phyloP scores from a whole-genome alignment of 2,113 vertebrate genomes.

The Pan troglodytes region NHGRI_mPanTro3-v2.1_pri NC_086015.1:65346501-65347000 shows the following conservation, averaged over 20 bases:
- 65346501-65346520: conserved; percentile 70
- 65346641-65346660: conserved; percentile 37
- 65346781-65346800: not conserved
- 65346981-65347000: not conserved
- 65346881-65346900: not conserved
- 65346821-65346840: not conserved
- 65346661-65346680: not conserved
- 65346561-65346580: conserved; percentile 70
- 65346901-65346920: not conserved
- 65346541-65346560: conserved; percentile 70
- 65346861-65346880: not conserved
- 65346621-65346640: conserved; percentile 66
- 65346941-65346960: not conserved
- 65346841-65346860: not conserved
- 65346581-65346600: conserved; percentile 59
- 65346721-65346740: not conserved
- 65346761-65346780: not conserved
- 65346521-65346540: conserved; percentile 66
- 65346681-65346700: not conserved
- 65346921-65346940: not conserved
- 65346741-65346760: not conserved
- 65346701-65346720: not conserved
- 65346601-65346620: conserved; percentile 48
- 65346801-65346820: not conserved
- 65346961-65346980: not conserved